These are phyloP conservation scores for Hylyphantes graminicola DNA, from an alignment of 1,140 invertebrate genomes.

Conservation along the genomic window DNA sequence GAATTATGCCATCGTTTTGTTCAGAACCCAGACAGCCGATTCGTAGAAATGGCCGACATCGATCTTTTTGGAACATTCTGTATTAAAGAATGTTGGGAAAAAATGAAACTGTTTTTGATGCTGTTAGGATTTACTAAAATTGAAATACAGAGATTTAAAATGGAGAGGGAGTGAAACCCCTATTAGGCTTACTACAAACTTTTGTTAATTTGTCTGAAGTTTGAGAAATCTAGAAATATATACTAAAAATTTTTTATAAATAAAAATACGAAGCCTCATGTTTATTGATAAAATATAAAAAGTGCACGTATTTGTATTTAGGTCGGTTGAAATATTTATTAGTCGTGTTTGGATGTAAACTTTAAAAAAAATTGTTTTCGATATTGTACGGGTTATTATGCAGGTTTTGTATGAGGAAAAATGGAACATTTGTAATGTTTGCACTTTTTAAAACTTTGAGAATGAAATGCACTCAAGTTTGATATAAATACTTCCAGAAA, in stretches of 20 bases:
- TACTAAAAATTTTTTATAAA: background rate
- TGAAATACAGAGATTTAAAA: too few relatives aligned
- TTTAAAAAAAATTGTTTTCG: too few relatives aligned
- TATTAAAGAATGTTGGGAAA: background rate
- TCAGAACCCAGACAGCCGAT: slow-evolving; percentile 2
- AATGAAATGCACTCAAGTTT: too few relatives aligned
- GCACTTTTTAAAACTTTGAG: background rate
- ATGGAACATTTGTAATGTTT: background rate
- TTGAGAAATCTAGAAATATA: background rate
- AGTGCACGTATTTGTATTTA: too few relatives aligned
- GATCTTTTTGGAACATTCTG: background rate
- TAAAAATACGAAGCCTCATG: background rate
- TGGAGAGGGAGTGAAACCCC: too few relatives aligned
- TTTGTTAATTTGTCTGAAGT: background rate
- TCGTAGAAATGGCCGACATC: background rate
- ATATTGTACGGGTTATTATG: too few relatives aligned
- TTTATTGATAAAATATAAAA: background rate
- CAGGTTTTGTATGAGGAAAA: too few relatives aligned
- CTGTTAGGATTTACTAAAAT: too few relatives aligned
- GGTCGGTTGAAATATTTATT: too few relatives aligned
- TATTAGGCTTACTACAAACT: background rate
- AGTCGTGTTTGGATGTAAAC: too few relatives aligned
- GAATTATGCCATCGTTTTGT: slow-evolving; percentile 1
- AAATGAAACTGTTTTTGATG: too few relatives aligned
- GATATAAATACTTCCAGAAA: too few relatives aligned